Conservation (phyloP, 53 echinoderm and acorn worm genomes). For the Antedon mediterranea region DNA sequence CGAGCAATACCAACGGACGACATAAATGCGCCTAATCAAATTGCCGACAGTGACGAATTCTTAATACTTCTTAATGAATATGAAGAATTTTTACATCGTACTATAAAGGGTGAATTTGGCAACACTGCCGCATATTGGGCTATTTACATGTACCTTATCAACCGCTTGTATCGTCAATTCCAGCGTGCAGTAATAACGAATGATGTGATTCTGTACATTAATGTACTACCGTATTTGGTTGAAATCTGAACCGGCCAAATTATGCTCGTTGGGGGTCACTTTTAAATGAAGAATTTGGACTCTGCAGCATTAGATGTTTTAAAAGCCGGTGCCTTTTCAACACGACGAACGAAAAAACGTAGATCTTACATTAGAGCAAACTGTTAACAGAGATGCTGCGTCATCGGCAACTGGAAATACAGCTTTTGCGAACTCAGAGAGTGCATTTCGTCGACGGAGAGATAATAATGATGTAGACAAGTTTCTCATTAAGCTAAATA, state of each 20-base stretch:
- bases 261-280: constrained; percentile 34
- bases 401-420: too few relatives aligned
- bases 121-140: constrained; percentile 28
- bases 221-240: constrained; percentile 17
- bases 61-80: constrained; percentile 4
- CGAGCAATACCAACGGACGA: not conserved
- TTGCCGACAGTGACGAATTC: constrained; percentile 16
- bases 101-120: constrained; percentile 6
- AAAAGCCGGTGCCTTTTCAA: too few relatives aligned
- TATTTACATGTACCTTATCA: constrained; percentile 17
- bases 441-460: too few relatives aligned
- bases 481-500: too few relatives aligned
- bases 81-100: constrained; percentile 15
- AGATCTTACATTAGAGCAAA: too few relatives aligned
- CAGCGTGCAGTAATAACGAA: constrained; percentile 27
- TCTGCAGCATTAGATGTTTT: too few relatives aligned
- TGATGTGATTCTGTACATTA: constrained; percentile 18
- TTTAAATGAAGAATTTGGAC: too few relatives aligned
- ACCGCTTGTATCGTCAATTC: constrained; percentile 17
- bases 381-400: too few relatives aligned
- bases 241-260: constrained; percentile 32
- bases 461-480: too few relatives aligned
- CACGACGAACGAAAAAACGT: too few relatives aligned
- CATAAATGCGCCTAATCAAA: constrained; percentile 2
- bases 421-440: too few relatives aligned